These are phyloP conservation scores for Heliconius sara DNA, from an alignment of 2,888 invertebrate species.

Conservation along the genomic window DNA sequence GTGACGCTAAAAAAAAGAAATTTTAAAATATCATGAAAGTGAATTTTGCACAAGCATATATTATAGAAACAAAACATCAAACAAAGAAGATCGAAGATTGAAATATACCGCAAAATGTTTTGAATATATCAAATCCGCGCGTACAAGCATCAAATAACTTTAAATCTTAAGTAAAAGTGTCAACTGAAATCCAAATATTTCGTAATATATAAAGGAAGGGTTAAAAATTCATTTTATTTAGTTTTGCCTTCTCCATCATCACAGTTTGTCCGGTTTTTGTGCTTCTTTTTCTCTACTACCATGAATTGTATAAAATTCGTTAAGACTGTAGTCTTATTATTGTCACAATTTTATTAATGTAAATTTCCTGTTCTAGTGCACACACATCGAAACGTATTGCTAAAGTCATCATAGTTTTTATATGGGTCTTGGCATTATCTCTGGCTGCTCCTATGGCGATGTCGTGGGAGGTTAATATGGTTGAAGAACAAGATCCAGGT, in stretches of 20 bases:
- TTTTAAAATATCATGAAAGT: neutral
- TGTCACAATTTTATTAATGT: neutral
- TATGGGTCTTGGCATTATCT: conserved; percentile 88
- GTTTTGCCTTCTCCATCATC: neutral
- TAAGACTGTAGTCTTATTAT: neutral
- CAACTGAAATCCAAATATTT: neutral
- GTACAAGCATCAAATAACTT: conserved; percentile 18
- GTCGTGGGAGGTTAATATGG: conserved; percentile 84
- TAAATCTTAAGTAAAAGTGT: conserved; percentile 36
- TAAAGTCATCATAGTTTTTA: conserved; percentile 88
- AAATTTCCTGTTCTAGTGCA: conserved; percentile 82
- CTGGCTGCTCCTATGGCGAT: conserved; percentile 89
- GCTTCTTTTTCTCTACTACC: neutral
- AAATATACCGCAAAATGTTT: conserved; percentile 1
- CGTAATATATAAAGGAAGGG: conserved; percentile 21
- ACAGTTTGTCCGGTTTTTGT: neutral
- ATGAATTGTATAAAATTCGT: neutral
- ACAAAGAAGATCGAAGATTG: neutral
- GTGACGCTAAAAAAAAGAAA: too few relatives aligned
- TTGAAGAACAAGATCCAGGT: conserved; percentile 77
- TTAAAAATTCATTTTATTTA: neutral
- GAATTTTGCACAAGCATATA: too few relatives aligned
- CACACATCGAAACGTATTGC: conserved; percentile 89
- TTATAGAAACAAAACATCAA: neutral
- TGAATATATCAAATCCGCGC: conserved; percentile 10